Evolutionary conservation across 2,113 vertebrate species (phyloP).

Genomic region (Willisornis vidua): DNA sequence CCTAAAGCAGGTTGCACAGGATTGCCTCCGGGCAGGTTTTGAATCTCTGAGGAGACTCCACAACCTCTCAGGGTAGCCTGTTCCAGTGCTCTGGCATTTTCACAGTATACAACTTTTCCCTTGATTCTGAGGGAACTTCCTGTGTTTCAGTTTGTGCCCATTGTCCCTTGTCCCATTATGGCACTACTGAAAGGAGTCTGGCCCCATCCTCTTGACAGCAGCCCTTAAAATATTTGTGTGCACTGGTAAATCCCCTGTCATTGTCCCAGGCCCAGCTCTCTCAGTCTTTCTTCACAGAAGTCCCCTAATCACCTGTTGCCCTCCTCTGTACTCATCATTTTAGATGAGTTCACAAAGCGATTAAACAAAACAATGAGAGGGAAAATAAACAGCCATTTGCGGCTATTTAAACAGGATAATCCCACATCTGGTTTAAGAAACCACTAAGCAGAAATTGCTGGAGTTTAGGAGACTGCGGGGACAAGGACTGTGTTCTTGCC

Average conservation of each 20-base stretch:
- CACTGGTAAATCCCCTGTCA: neutral
- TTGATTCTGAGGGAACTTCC: neutral
- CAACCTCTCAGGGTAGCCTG: neutral
- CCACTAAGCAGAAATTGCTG: neutral
- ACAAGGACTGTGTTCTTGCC: neutral
- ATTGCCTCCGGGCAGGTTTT: neutral
- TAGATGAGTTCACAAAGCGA: neutral
- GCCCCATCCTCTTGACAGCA: neutral
- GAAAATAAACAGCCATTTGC: neutral
- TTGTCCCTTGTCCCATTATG: neutral
- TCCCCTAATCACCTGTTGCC: neutral
- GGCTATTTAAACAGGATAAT: neutral
- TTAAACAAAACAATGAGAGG: neutral
- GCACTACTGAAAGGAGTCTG: neutral
- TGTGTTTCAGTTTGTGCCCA: neutral
- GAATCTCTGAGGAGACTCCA: neutral
- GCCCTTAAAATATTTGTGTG: neutral
- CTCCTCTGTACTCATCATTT: neutral
- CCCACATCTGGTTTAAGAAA: neutral
- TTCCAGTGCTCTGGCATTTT: neutral
- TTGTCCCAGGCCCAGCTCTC: neutral
- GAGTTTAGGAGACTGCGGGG: neutral
- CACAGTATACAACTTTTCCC: neutral
- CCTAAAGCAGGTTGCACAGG: neutral
- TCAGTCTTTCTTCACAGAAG: neutral